These are phyloP conservation scores for Leptinotarsa texana DNA, from an alignment of 1,140 invertebrate genomes.

Conservation along the genomic window DNA sequence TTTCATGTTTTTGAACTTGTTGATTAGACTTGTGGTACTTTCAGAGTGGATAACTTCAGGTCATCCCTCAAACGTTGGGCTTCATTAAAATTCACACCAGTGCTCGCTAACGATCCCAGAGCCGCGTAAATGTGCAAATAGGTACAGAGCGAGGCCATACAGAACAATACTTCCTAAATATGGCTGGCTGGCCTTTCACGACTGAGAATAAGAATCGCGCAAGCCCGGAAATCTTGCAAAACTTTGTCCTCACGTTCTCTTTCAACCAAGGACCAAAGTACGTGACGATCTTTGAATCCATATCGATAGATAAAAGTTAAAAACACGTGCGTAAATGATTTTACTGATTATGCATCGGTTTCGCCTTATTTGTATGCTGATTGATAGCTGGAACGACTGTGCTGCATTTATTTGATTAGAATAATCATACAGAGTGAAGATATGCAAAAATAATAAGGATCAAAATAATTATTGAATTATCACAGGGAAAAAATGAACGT, in stretches of 20 bases:
- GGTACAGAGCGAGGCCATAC: conserved; percentile 40
- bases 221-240: conserved; percentile 29
- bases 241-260: conserved; percentile 41
- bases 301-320: not conserved
- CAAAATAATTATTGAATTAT: too few species aligned
- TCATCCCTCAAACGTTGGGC: not conserved
- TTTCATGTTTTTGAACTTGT: too few species aligned
- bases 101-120: not conserved
- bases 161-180: conserved; percentile 46
- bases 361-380: conserved; percentile 5
- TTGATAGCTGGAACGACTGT: not conserved
- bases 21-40: too few species aligned
- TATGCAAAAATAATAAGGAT: too few species aligned
- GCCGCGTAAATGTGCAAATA: conserved; percentile 33
- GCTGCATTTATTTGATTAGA: not conserved
- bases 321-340: not conserved
- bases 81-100: not conserved
- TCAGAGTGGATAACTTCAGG: too few species aligned
- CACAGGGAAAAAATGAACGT: too few species aligned
- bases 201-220: conserved; percentile 31
- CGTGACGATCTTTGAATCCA: conserved; percentile 7
- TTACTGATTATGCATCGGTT: not conserved
- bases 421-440: not conserved
- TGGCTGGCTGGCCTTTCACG: conserved; percentile 49
- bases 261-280: conserved; percentile 39